Evolutionary conservation across 1,140 invertebrate species (phyloP).

Genomic region (Drosophila parvula): DNA sequence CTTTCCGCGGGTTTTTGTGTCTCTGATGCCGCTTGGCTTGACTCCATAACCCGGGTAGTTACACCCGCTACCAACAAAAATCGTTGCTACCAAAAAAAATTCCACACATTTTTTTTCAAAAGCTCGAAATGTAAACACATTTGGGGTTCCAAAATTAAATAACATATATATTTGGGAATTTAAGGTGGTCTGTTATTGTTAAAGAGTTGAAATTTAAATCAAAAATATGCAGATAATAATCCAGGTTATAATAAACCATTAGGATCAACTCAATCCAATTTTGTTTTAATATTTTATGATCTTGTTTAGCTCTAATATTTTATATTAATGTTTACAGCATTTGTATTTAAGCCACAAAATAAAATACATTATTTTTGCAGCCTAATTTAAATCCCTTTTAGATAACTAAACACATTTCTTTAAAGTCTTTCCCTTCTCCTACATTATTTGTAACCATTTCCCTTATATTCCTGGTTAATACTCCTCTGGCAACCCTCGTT

Average conservation of each 20-base stretch:
- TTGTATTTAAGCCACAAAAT: too few species aligned
- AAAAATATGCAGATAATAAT: not conserved
- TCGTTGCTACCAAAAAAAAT: conserved; percentile 9
- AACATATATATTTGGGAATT: conserved; percentile 8
- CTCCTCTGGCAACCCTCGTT: conserved; percentile 4
- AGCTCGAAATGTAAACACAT: conserved; percentile 10
- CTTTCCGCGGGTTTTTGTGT: conserved; percentile 66
- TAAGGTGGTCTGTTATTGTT: not conserved
- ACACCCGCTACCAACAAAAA: conserved; percentile 12
- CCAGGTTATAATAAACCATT: too few species aligned
- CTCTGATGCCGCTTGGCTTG: conserved; percentile 21
- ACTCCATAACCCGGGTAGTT: conserved; percentile 19
- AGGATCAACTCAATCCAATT: too few species aligned
- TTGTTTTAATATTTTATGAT: too few species aligned
- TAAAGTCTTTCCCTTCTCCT: too few species aligned
- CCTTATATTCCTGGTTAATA: not conserved
- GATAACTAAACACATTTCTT: too few species aligned
- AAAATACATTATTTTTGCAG: too few species aligned
- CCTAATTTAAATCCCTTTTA: too few species aligned
- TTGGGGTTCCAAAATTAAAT: conserved; percentile 6
- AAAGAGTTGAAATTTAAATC: not conserved
- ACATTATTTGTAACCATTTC: not conserved
- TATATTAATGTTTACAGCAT: too few species aligned
- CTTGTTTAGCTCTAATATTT: too few species aligned
- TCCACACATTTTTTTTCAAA: not conserved